Percentiles rank a stretch among this genome's conserved stretches.
These are phyloP conservation scores for Matsumurasca onukii DNA, from an alignment of 1,140 invertebrate genomes.

Conservation along the genomic window DNA sequence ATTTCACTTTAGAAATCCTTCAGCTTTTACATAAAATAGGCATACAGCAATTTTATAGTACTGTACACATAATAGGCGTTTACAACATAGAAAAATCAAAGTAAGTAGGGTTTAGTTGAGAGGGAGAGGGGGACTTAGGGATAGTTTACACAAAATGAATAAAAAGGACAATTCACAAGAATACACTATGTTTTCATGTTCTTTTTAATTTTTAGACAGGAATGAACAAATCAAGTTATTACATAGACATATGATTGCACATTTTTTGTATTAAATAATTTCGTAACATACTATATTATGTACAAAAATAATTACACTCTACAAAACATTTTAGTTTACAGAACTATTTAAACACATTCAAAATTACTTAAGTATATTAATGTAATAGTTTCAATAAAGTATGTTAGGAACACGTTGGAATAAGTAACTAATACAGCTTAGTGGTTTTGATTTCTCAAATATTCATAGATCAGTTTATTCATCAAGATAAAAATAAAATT, in stretches of 20 bases:
- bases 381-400: constrained; percentile 9
- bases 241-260: constrained; percentile 34
- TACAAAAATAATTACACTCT: constrained; percentile 25
- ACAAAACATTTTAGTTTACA: neutral
- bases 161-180: no score
- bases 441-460: neutral
- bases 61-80: no score
- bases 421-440: neutral
- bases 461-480: neutral
- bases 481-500: neutral
- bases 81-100: no score
- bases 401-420: constrained; percentile 17
- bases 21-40: no score
- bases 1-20: no score
- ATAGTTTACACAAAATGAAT: no score
- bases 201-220: no score
- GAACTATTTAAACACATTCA: neutral
- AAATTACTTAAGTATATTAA: constrained; percentile 25
- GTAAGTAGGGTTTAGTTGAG: no score
- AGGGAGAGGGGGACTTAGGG: no score
- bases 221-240: constrained; percentile 17
- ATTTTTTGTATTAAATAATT: constrained; percentile 23
- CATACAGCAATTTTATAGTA: no score
- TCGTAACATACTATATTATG: constrained; percentile 4
- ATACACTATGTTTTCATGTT: no score